Evolutionary conservation across 2,113 vertebrate species (phyloP).

Genomic region (Rostratula benghalensis): DNA sequence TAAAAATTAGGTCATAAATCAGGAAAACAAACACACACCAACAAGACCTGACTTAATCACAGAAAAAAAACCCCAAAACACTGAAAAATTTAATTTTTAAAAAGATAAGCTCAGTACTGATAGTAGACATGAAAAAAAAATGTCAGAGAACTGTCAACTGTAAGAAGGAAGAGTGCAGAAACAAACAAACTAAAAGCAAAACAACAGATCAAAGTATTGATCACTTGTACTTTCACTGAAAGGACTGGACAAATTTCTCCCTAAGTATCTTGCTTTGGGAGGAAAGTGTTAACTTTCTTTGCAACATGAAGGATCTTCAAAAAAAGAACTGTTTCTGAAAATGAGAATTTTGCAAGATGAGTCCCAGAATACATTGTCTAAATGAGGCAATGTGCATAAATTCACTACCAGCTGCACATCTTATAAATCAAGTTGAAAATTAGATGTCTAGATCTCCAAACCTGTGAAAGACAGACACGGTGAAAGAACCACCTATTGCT

Average conservation of each 20-base stretch:
- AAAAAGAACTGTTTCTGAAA: neutral
- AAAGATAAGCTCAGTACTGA: neutral
- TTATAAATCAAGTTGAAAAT: constrained; percentile 25
- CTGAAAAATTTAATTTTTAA: neutral
- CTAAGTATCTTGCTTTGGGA: neutral
- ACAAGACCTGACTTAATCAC: neutral
- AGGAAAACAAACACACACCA: neutral
- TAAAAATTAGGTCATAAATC: neutral
- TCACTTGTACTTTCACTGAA: neutral
- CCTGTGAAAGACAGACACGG: neutral
- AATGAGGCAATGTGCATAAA: constrained; percentile 5
- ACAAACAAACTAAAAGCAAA: neutral
- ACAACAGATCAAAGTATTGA: neutral
- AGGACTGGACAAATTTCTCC: neutral
- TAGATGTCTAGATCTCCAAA: neutral
- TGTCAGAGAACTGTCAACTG: neutral
- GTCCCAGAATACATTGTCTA: neutral
- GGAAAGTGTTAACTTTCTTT: neutral
- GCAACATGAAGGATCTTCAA: neutral
- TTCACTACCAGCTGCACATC: neutral
- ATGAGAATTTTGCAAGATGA: neutral
- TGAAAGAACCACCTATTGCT: neutral
- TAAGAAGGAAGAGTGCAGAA: neutral
- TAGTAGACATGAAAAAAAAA: neutral
- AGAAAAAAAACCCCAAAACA: neutral